These are phyloP conservation scores for Dendroctonus valens DNA, from an alignment of 1,140 invertebrate genomes.

Conservation along the genomic window DNA sequence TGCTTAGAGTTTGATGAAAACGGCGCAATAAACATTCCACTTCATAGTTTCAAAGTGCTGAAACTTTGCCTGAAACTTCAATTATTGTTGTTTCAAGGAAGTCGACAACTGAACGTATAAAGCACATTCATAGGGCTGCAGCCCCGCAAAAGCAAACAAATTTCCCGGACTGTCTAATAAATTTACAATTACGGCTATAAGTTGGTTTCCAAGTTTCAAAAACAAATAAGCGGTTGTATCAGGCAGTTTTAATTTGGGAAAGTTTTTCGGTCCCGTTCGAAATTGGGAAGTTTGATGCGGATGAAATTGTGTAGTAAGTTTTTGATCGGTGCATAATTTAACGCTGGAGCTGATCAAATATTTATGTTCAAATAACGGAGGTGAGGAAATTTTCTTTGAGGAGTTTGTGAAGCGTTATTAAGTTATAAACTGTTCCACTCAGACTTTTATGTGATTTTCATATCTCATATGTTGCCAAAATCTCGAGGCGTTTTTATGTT, in stretches of 20 bases:
- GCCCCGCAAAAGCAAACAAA: constrained; percentile 24
- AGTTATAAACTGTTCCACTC: too few relatives aligned
- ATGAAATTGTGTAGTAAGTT: background rate
- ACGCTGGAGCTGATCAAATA: background rate
- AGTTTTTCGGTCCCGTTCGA: constrained; percentile 3
- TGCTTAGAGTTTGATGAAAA: too few relatives aligned
- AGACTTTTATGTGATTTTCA: too few relatives aligned
- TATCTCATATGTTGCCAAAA: too few relatives aligned
- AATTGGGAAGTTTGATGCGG: constrained; percentile 1
- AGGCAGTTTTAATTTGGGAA: constrained; percentile 14
- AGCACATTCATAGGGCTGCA: constrained; percentile 26
- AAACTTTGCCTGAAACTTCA: constrained; percentile 36
- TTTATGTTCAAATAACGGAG: background rate
- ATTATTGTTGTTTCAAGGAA: constrained; percentile 38
- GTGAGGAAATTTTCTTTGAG: constrained; percentile 1
- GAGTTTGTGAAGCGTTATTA: background rate
- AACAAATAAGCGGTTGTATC: constrained; percentile 19
- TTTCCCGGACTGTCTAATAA: constrained; percentile 18
- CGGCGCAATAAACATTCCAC: constrained; percentile 30
- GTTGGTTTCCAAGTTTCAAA: constrained; percentile 26
- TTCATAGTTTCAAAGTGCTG: constrained; percentile 36
- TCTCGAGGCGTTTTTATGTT: too few relatives aligned
- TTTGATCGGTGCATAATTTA: constrained; percentile 9
- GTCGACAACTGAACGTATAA: constrained; percentile 34
- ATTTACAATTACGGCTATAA: constrained; percentile 28